Conservation (phyloP, 2,797 vertebrate species). For the Astyanax mexicanus region DNA sequence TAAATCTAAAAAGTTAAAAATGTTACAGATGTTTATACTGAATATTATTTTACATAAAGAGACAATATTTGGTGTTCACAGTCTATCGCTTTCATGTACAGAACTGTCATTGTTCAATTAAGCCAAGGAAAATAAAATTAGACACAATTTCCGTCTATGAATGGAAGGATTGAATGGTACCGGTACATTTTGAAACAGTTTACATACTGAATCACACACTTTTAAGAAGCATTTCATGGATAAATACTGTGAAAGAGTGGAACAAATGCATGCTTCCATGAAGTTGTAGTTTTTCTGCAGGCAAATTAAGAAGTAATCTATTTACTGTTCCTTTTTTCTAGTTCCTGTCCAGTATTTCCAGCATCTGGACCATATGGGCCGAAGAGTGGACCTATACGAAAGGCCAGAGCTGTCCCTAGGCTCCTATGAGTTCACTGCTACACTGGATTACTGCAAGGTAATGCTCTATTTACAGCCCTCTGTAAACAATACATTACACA, state of each 20-base stretch:
- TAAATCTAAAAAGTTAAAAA: too few relatives aligned
- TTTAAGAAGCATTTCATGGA: neutral
- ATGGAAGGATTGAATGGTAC: too few relatives aligned
- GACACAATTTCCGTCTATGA: too few relatives aligned
- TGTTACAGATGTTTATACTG: too few relatives aligned
- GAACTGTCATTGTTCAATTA: too few relatives aligned
- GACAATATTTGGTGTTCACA: too few relatives aligned
- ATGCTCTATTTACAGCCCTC: constrained; percentile 30
- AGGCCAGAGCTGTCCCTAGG: constrained; percentile 94
- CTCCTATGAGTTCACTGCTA: constrained; percentile 92
- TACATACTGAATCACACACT: too few relatives aligned
- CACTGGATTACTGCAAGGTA: constrained; percentile 95
- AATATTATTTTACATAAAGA: too few relatives aligned
- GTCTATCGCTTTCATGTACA: too few relatives aligned
- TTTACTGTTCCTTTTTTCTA: constrained; percentile 59
- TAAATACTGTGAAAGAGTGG: neutral
- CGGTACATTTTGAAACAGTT: too few relatives aligned
- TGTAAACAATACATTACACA: constrained; percentile 1
- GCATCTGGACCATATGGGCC: constrained; percentile 94
- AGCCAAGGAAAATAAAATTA: too few relatives aligned
- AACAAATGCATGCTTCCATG: constrained; percentile 2
- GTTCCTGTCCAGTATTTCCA: constrained; percentile 94
- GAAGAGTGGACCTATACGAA: constrained; percentile 89
- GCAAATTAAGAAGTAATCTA: constrained; percentile 16
- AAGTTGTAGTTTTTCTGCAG: constrained; percentile 53